Conservation (phyloP, 2,888 invertebrate genomes). For the Pimpla rufipes region DNA sequence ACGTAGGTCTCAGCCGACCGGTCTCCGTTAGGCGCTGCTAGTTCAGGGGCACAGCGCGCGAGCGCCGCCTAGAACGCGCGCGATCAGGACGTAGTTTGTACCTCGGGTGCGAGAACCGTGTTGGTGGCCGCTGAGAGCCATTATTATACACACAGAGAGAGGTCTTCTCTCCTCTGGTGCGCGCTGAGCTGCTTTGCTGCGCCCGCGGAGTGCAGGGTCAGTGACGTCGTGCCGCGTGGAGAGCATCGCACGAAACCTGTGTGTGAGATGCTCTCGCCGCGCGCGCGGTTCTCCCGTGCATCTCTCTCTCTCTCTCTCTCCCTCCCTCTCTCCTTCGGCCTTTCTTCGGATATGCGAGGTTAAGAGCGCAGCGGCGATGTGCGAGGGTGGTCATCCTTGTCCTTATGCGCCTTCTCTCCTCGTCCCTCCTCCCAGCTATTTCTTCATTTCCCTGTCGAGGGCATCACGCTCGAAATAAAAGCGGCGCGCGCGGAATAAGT, state of each 20-base stretch:
- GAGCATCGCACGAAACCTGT: constrained; percentile 55
- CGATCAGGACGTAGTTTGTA: constrained; percentile 28
- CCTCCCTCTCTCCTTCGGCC: constrained; percentile 6
- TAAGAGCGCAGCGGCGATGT: constrained; percentile 50
- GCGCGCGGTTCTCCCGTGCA: constrained; percentile 42
- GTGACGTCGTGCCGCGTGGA: constrained; percentile 66
- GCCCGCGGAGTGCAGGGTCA: constrained; percentile 70
- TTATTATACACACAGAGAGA: constrained; percentile 57
- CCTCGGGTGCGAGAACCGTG: constrained; percentile 33
- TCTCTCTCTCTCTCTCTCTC: constrained; percentile 35
- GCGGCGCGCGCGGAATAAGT: not conserved
- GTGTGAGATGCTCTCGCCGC: constrained; percentile 64
- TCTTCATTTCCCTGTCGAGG: not conserved
- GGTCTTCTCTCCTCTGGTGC: constrained; percentile 43
- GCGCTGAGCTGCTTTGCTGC: constrained; percentile 59
- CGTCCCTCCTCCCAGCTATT: constrained; percentile 25
- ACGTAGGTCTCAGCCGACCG: not conserved
- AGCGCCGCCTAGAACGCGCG: constrained; percentile 54
- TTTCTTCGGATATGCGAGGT: constrained; percentile 54
- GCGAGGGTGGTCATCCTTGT: constrained; percentile 68
- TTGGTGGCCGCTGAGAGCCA: constrained; percentile 52
- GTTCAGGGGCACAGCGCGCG: constrained; percentile 58
- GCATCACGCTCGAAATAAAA: not conserved
- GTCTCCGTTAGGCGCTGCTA: constrained; percentile 55
- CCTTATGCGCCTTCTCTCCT: constrained; percentile 52